These are phyloP conservation scores for Eupithecia inturbata DNA, from an alignment of 2,888 invertebrate genomes.

Conservation along the genomic window DNA sequence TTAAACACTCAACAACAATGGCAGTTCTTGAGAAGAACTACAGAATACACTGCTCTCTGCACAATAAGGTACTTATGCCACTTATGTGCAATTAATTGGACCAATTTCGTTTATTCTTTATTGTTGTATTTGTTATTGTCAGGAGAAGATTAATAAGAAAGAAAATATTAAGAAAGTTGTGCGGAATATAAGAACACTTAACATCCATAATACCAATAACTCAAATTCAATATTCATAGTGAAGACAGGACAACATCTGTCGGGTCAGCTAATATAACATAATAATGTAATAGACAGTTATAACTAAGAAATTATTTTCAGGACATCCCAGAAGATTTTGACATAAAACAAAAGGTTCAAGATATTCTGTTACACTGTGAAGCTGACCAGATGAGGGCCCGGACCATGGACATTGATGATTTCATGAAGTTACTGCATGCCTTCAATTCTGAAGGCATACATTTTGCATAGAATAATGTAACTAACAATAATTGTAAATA, in stretches of 20 bases:
- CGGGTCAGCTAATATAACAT: background rate
- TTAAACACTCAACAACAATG: slow-evolving; percentile 93
- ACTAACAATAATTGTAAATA: slow-evolving; percentile 30
- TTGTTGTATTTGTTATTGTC: too few species aligned
- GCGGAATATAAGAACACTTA: too few species aligned
- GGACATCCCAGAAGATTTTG: slow-evolving; percentile 90
- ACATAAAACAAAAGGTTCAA: slow-evolving; percentile 92
- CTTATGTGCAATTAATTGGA: background rate
- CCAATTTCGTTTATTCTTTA: too few species aligned
- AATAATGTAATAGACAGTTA: background rate
- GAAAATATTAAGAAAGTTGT: too few species aligned
- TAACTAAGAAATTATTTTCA: slow-evolving; percentile 59
- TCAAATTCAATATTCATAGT: too few species aligned
- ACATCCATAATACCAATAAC: too few species aligned
- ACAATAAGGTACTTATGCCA: slow-evolving; percentile 86
- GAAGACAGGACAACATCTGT: too few species aligned
- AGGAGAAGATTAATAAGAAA: too few species aligned
- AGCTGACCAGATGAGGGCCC: slow-evolving; percentile 91
- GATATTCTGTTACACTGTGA: slow-evolving; percentile 87
- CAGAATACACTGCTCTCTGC: slow-evolving; percentile 92
- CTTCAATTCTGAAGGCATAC: slow-evolving; percentile 96
- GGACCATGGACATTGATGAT: slow-evolving; percentile 98
- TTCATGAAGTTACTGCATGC: slow-evolving; percentile 93
- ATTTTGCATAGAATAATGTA: slow-evolving; percentile 88
- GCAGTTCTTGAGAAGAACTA: slow-evolving; percentile 96